Conservation (phyloP, 2,797 vertebrate genomes). For the Falco columbarius region DNA sequence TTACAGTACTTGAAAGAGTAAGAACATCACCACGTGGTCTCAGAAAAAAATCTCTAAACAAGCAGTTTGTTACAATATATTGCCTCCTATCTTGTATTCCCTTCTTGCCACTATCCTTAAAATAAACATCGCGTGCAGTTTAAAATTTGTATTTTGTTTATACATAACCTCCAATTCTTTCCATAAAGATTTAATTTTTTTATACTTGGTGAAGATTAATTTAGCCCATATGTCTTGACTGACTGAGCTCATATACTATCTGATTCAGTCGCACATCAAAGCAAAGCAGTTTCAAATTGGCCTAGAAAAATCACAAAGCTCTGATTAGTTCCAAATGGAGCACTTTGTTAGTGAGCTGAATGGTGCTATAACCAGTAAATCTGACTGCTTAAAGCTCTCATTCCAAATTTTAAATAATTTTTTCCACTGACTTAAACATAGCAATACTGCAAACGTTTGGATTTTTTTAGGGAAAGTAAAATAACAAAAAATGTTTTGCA, state of each 20-base stretch:
- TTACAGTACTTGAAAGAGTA: neutral
- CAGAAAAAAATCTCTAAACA: neutral
- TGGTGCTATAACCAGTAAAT: constrained; percentile 18
- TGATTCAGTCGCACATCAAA: constrained; percentile 66
- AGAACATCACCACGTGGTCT: neutral
- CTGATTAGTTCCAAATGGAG: constrained; percentile 58
- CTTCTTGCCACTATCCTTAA: neutral
- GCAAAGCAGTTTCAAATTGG: constrained; percentile 34
- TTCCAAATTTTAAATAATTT: constrained; percentile 8
- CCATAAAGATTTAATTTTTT: constrained; percentile 69
- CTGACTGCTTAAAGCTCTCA: neutral
- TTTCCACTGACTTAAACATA: constrained; percentile 59
- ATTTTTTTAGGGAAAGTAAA: constrained; percentile 23
- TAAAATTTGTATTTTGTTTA: constrained; percentile 53
- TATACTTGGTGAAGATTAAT: constrained; percentile 62
- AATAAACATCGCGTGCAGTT: neutral
- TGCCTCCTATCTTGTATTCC: neutral
- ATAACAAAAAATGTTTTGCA: neutral
- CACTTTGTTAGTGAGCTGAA: constrained; percentile 9
- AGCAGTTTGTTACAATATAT: neutral
- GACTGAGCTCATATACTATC: constrained; percentile 54
- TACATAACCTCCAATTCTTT: constrained; percentile 32
- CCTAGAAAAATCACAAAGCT: constrained; percentile 35
- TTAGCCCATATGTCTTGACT: constrained; percentile 63
- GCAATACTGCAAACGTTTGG: neutral